Evolutionary conservation across 2,113 vertebrate genomes (phyloP).

Genomic region (Craseonycteris thonglongyai): DNA sequence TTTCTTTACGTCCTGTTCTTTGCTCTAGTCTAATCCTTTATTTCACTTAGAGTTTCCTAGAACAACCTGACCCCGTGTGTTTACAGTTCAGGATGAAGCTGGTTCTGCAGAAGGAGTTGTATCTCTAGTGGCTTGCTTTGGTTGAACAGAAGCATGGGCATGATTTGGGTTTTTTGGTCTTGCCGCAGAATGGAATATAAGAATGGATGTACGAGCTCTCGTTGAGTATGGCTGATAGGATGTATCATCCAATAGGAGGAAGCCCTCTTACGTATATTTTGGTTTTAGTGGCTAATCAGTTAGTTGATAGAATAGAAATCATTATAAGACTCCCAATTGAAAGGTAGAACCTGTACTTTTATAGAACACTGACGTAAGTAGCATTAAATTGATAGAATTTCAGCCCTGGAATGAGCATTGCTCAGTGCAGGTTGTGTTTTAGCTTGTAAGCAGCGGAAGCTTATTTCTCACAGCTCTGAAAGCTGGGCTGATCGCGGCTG

Average conservation of each 20-base stretch:
- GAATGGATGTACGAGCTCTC: not conserved
- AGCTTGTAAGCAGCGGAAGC: not conserved
- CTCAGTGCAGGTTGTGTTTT: not conserved
- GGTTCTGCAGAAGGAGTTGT: not conserved
- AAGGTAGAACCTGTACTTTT: not conserved
- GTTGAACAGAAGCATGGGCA: not conserved
- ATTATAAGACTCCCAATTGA: not conserved
- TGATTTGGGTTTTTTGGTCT: not conserved
- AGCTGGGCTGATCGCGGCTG: too few relatives aligned
- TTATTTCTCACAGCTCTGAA: too few relatives aligned
- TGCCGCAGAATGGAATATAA: not conserved
- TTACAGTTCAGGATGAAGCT: not conserved
- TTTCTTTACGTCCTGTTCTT: not conserved
- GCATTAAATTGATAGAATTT: not conserved
- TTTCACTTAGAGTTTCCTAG: constrained; percentile 15
- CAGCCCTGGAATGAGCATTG: not conserved
- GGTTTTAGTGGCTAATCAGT: not conserved
- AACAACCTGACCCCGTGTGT: not conserved
- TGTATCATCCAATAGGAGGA: not conserved
- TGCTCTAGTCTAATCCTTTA: not conserved
- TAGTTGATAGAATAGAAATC: not conserved
- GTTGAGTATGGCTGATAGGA: not conserved
- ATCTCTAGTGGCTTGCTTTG: not conserved
- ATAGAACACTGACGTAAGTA: not conserved
- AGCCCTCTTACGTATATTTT: not conserved